Conservation (phyloP, 2,797 vertebrate genomes). For the Intellagama lesueurii region DNA sequence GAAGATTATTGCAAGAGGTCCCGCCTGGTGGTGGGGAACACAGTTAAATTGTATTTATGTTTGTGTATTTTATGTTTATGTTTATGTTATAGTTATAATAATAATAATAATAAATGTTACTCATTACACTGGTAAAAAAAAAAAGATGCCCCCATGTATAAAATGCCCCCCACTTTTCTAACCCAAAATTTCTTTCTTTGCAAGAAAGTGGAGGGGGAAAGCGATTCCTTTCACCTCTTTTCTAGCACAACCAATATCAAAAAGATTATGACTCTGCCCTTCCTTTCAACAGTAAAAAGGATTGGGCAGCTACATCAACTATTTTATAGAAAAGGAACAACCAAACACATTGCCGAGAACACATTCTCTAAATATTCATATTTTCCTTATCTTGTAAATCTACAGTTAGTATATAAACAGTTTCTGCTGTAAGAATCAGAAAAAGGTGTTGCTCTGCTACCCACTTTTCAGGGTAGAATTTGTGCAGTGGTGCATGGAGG, state of each 20-base stretch:
- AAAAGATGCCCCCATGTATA: no score
- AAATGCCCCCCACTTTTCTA: no score
- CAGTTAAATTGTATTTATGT: no score
- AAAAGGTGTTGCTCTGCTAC: conserved; percentile 3
- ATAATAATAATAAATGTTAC: no score
- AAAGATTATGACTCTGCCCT: neutral
- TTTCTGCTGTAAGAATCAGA: conserved; percentile 9
- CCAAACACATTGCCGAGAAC: neutral
- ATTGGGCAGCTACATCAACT: neutral
- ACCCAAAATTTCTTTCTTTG: no score
- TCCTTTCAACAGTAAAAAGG: neutral
- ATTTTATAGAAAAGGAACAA: neutral
- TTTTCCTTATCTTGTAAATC: neutral
- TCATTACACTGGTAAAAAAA: no score
- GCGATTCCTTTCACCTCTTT: neutral
- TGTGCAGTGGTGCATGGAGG: conserved; percentile 23
- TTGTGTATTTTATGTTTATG: no score
- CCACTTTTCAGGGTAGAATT: conserved; percentile 16
- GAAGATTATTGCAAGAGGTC: no score
- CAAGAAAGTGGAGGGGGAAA: no score
- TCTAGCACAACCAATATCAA: neutral
- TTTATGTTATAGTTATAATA: no score
- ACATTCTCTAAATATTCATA: neutral
- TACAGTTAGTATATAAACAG: neutral
- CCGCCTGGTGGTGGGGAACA: no score